Conservation (phyloP, 2,797 vertebrate genomes). For the Fratercula arctica region DNA sequence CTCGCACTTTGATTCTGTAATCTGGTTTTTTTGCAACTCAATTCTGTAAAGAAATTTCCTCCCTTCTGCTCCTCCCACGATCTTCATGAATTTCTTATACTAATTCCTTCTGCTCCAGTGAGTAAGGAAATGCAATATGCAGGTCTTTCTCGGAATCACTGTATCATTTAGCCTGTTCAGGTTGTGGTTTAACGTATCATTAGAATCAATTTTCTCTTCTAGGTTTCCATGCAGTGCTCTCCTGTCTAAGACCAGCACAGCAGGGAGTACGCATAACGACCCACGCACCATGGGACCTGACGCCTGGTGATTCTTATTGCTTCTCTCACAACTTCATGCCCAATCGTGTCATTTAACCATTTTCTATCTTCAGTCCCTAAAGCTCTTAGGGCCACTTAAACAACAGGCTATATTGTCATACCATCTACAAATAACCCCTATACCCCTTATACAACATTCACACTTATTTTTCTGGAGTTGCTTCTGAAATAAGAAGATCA, state of each 20-base stretch:
- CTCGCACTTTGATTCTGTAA: background rate
- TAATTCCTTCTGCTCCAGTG: background rate
- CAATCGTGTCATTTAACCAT: background rate
- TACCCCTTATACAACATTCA: background rate
- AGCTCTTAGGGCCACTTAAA: background rate
- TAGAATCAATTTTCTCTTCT: background rate
- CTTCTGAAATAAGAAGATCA: background rate
- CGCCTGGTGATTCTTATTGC: background rate
- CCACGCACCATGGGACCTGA: background rate
- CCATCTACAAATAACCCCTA: background rate
- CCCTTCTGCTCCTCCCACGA: background rate
- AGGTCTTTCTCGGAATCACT: background rate
- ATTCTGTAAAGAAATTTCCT: background rate
- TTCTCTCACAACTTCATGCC: background rate
- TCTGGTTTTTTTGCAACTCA: background rate
- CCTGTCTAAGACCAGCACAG: background rate
- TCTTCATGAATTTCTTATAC: background rate
- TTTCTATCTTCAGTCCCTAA: background rate
- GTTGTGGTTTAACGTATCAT: background rate
- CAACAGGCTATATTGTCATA: background rate
- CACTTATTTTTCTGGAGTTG: background rate
- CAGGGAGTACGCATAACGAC: background rate
- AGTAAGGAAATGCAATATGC: background rate
- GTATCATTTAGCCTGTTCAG: background rate
- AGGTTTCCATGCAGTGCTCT: background rate